phyloP scores from a whole-genome alignment of 1,140 invertebrate species.

The Tetramorium alpestre region DNA sequence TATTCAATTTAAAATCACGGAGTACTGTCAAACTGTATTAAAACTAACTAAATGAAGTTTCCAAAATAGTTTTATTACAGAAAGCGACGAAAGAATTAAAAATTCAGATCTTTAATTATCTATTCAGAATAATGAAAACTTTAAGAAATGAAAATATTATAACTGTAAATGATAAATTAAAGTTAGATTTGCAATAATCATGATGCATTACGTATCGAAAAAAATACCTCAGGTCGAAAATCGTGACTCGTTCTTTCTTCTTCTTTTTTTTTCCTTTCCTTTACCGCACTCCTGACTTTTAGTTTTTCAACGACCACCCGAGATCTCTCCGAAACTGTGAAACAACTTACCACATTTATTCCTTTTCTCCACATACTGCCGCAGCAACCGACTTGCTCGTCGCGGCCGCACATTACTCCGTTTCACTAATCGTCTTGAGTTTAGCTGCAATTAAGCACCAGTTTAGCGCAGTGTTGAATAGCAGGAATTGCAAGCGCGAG shows the following conservation, averaged over 20 bases:
- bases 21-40: not conserved
- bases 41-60: not conserved
- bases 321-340: conserved; percentile 36
- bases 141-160: not conserved
- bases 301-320: conserved; percentile 40
- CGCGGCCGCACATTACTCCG: conserved; percentile 37
- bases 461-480: conserved; percentile 40
- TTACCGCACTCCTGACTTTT: not conserved
- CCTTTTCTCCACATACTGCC: conserved; percentile 14
- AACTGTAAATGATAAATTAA: not conserved
- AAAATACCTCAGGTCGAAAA: not conserved
- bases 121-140: not conserved
- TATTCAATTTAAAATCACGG: not conserved
- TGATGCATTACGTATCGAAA: not conserved
- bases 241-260: not conserved
- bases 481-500: conserved; percentile 40
- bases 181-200: not conserved
- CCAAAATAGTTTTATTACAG: not conserved
- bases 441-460: conserved; percentile 66
- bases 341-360: conserved; percentile 36
- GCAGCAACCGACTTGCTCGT: conserved; percentile 38
- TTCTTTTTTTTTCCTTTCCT: not conserved
- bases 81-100: not conserved
- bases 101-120: not conserved
- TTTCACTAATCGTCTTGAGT: conserved; percentile 62